A percentile compares a stretch with the other conserved stretches of the same genome.
These are phyloP conservation scores for Alces alces DNA, from an alignment of 2,113 vertebrate genomes.

Conservation along the genomic window DNA sequence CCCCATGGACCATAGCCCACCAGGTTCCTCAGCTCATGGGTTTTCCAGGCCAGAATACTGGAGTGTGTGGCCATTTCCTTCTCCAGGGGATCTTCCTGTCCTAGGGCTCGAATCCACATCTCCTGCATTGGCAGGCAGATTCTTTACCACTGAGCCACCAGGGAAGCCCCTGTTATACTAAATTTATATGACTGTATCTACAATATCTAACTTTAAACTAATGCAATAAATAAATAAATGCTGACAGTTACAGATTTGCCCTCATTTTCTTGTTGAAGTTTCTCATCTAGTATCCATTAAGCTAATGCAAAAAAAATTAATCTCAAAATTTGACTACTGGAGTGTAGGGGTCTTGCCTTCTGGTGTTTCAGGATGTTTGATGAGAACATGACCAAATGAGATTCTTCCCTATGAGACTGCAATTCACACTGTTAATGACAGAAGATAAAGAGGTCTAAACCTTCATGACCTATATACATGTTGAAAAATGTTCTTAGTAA, in stretches of 20 bases:
- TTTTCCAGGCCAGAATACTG: background rate
- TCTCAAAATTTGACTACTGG: background rate
- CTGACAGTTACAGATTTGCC: background rate
- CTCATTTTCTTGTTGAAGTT: background rate
- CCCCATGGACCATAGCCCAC: background rate
- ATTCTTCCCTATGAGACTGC: background rate
- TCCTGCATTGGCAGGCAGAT: background rate
- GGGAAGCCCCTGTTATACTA: background rate
- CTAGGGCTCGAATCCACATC: background rate
- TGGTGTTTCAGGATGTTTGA: background rate
- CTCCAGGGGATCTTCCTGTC: background rate
- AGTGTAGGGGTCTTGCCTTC: background rate
- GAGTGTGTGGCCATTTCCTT: background rate
- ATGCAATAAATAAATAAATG: background rate
- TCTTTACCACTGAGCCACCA: background rate
- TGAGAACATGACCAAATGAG: background rate
- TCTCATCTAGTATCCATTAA: background rate
- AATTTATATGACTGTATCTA: background rate
- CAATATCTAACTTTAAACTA: constrained; percentile 7
- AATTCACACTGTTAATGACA: background rate
- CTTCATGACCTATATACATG: background rate
- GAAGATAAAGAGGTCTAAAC: background rate
- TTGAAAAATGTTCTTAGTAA: background rate
- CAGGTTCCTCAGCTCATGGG: background rate
- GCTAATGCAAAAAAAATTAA: background rate